Base-by-base conservation (phyloP, 2,888 invertebrate genomes). In the Zaprionus lineosus region DNA sequence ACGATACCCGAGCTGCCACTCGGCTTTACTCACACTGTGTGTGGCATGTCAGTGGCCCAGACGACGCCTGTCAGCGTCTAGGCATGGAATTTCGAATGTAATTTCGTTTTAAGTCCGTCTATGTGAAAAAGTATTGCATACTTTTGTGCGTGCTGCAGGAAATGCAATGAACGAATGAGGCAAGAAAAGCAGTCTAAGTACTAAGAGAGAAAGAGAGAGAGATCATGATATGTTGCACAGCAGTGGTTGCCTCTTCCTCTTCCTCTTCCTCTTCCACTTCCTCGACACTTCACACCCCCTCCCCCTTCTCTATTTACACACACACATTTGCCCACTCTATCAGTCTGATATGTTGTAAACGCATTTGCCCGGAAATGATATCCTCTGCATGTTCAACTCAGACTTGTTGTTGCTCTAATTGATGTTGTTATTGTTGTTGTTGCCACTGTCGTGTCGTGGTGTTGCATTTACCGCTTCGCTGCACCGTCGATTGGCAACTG, bases 291-390 rank as follows among this genome's bases (percentile, higher is more conserved):
- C 41, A 8, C 19, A 28, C 5, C 9, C 14, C 1, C 14, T 14
- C n/a, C n/a, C 8, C 15, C 6, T 14, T 8, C 33, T 7, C 18
- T 36, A 14, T 1, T 39, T 14, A 21, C 21, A 8, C n/a, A 8
- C 8, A 1, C 9, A 15, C 6, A 3, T 8, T 8, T 7, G 6
- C 37, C 7, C 15, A 9, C 34, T 43, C 19, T 53, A 51, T 44
- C n/a, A 39, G 37, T 46, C 53, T 64, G 79, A 46, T 70, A 70
- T 63, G 66, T 70, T 68, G 66, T 52, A 65, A 84, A 72, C 68
- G 78, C 86, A 84, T 85, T 84, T 86, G 66, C 47, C 70, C 83
- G 86, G 84, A 84, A 84, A 79, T 83, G 74, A 79, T 84, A 85
- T 83, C 74, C 76, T 68, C 68, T 60, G 73, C 61, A 58, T 39